Evolutionary conservation across 2,888 invertebrate species (phyloP), one percentile per base, ranked within the genome.

Genomic region (Phortica okadai): DNA sequence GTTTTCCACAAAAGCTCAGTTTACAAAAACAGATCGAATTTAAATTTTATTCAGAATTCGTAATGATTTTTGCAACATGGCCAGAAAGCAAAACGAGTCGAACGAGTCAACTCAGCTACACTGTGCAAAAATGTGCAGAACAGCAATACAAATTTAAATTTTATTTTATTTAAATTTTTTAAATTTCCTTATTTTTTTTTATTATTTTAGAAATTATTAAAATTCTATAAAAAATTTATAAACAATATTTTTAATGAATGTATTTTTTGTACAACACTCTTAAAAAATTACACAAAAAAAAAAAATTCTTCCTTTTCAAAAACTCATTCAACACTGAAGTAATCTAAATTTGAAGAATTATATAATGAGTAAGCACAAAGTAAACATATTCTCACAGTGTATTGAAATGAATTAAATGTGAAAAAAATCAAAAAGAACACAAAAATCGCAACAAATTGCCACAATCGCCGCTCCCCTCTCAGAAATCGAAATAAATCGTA

Each of bases 11-110:
- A 88, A 85, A 82, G 87, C 86, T 86, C 86, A 88, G 80, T 83
- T 86, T 86, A 87, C 86, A 87, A 88, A 88, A 86, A 88, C 86
- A 86, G 87, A 86, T 86, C 86, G 80, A 83, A 83, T 86, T 87
- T 56, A 72, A 33, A 72, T 72, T 72, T 72, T 54, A 72, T 72
- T 56, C 33, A 6, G 54, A 72, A 72, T 72, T 72, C 54, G 70
- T 72, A 56, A 72, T 72, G 25, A 72, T 54, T 56, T 56, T 56
- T 72, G 70, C 70, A 54, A 72, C 25, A 56, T 54, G 41, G 54
- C 10, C 70, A 72, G 33, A 54, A 72, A 42, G 67, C 67, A 67
- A 50, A 50, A 14, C 50, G 14, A 50, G 8, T 8, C 14, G 50
- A 50, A 14, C 50, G 50, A 14, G 50, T 21, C 10, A 50, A 50